Percentiles rank a stretch among this genome's conserved stretches.
Evolutionary conservation across 2,797 vertebrate species (phyloP).

Genomic region (Acanthurus leucopareius): DNA sequence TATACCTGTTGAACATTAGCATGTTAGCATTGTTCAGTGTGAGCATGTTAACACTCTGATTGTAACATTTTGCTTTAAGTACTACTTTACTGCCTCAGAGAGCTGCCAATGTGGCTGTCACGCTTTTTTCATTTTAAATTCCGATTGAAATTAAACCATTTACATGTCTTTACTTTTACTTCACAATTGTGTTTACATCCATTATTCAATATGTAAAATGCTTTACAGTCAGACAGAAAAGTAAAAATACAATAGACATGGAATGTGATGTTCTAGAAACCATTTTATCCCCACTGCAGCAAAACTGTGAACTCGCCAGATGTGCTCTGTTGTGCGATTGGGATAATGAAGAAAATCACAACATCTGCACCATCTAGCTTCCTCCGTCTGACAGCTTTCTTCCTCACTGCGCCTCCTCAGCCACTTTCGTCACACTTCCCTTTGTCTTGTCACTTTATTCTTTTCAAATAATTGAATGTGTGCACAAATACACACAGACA

Average conservation of each 20-base stretch:
- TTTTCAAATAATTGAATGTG: conserved; percentile 27
- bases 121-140: background rate
- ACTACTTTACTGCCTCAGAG: background rate
- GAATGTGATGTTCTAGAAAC: conserved; percentile 23
- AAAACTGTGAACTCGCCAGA: conserved; percentile 33
- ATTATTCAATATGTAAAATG: background rate
- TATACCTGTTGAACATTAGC: background rate
- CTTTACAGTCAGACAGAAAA: conserved; percentile 12
- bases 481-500: background rate
- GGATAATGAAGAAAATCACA: conserved; percentile 16
- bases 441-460: conserved; percentile 17
- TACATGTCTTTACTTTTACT: background rate
- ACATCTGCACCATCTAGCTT: conserved; percentile 39
- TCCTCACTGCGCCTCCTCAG: conserved; percentile 13
- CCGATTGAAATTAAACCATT: background rate
- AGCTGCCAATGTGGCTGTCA: background rate
- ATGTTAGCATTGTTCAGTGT: background rate
- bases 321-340: conserved; percentile 37
- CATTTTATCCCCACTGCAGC: conserved; percentile 19
- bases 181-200: background rate
- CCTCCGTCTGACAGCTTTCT: conserved; percentile 28
- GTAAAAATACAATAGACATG: background rate
- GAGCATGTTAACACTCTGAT: background rate
- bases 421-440: conserved; percentile 9
- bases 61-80: background rate